These are phyloP conservation scores for Uria aalge DNA, from an alignment of 2,113 vertebrate species.

Conservation along the genomic window DNA sequence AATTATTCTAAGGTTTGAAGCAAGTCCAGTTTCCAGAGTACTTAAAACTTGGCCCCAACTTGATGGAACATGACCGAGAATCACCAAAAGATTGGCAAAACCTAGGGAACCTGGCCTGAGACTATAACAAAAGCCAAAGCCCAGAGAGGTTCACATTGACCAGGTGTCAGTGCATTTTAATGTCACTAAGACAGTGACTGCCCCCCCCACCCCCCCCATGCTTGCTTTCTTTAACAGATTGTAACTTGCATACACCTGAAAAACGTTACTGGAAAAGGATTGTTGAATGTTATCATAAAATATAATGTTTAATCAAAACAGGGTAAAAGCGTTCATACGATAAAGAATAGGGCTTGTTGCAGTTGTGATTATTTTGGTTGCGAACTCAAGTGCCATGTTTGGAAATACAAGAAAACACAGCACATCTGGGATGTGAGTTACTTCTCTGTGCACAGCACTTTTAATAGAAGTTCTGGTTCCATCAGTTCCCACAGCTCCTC, in stretches of 20 bases:
- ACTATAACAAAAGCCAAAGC: background rate
- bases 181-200: background rate
- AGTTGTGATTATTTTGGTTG: background rate
- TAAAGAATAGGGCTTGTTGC: background rate
- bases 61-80: background rate
- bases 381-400: background rate
- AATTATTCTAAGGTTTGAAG: slow-evolving; percentile 3
- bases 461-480: background rate
- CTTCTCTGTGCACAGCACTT: background rate
- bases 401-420: background rate
- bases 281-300: background rate
- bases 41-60: background rate
- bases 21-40: background rate
- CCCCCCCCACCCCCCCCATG: too few species aligned
- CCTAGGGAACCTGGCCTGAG: background rate
- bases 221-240: background rate
- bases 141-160: background rate
- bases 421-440: background rate
- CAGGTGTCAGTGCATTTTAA: background rate
- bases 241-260: background rate
- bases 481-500: background rate
- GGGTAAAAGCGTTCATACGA: background rate
- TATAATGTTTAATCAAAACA: background rate
- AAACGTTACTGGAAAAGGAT: background rate
- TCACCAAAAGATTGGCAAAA: slow-evolving; percentile 9